phyloP scores from a whole-genome alignment of 2,797 vertebrate species.

The Gastrophryne carolinensis region DNA sequence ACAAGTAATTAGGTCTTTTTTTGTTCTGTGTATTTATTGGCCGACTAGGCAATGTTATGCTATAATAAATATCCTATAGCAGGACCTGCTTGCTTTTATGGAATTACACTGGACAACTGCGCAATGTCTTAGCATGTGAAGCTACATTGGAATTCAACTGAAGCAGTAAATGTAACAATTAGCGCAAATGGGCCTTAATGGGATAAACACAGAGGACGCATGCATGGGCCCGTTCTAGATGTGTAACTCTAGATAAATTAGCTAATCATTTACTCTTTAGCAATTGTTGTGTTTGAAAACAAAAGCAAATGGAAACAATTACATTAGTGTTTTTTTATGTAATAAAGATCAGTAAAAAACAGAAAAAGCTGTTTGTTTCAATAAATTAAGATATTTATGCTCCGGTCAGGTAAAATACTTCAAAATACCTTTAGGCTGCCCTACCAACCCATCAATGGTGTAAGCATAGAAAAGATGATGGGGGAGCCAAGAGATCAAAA shows the following conservation, averaged over 20 bases:
- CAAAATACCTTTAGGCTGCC: no score
- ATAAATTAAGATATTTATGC: background rate
- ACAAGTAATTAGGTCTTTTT: constrained; percentile 1
- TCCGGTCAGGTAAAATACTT: no score
- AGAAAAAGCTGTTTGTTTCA: background rate
- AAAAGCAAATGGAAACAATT: constrained; percentile 14
- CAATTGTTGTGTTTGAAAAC: background rate
- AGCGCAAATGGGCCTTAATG: background rate
- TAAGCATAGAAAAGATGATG: no score
- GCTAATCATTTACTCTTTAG: background rate
- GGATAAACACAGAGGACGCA: background rate
- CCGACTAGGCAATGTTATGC: constrained; percentile 5
- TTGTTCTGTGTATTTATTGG: constrained; percentile 14
- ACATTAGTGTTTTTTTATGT: background rate
- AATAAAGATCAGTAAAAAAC: background rate
- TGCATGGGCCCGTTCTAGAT: background rate
- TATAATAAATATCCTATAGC: constrained; percentile 9
- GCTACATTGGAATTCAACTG: background rate
- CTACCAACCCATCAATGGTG: no score
- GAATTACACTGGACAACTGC: background rate
- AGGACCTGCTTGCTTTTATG: background rate
- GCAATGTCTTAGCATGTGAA: background rate
- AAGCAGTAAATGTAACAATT: background rate
- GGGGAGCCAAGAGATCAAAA: no score
- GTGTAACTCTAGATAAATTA: background rate